Evolutionary conservation across 2,113 vertebrate species (phyloP), one percentile per base, ranked within the genome.

Genomic region (Eurypyga helias): DNA sequence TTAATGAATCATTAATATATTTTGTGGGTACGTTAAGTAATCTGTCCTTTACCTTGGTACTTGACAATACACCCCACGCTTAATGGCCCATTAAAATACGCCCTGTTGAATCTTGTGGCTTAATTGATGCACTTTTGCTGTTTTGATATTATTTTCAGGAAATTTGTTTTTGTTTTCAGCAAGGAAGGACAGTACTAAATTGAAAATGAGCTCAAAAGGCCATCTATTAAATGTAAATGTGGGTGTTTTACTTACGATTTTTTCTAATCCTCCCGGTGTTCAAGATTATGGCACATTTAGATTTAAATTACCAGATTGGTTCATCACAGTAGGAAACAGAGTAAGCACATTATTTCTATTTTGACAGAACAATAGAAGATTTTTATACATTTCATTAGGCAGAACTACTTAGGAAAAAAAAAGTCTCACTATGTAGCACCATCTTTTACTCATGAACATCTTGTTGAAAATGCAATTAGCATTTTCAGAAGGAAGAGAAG

Each of bases 321-420:
- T 97, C 92, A 96, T 94, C 96, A 95, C 95, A 97, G 96, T 87
- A 93, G 87, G 96, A 96, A 96, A 91, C 10, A 95, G 64, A 95
- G 86, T 97, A 98, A 97, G 88, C 93, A 96, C 64, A 97, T 97
- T 97, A 97, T 93, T 97, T 97, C 89, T 92, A 61, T 97, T 97
- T 95, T 97, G 94, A 97, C 96, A 98, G 95, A 90, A 93, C 86
- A 95, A 94, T 71, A 96, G 95, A 94, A 86, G 84, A 96, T 94
- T 97, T 95, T 96, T 96, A 91, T 92, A 95, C 93, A 92, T 96
- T 94, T 97, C 94, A 95, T 94, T 97, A 96, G 93, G 89, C 91
- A 96, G 51, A 96, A 80, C 87, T 93, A 91, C 87, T 96, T 94
- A 83, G 70, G 66, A 34, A 62, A 75, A 94, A 77, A 61, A 78